Evolutionary conservation across 1,140 invertebrate species (phyloP).

Genomic region (Dysdera silvatica): DNA sequence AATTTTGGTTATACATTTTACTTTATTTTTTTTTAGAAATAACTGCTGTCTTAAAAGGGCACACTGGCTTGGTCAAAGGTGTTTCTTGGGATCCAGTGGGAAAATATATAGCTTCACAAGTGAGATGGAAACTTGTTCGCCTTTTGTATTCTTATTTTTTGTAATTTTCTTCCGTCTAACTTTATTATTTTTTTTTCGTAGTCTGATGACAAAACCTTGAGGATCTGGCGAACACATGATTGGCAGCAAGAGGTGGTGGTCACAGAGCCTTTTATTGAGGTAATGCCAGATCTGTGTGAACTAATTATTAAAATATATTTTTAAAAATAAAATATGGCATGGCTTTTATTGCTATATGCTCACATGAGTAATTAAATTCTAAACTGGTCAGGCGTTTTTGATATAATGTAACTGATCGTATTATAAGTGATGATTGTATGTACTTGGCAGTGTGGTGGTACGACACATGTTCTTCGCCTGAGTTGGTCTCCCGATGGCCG

Average conservation of each 20-base stretch:
- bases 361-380: not conserved
- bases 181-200: slow-evolving; percentile 34
- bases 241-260: slow-evolving; percentile 81
- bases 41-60: slow-evolving; percentile 61
- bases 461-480: slow-evolving; percentile 83
- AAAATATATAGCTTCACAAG: slow-evolving; percentile 88
- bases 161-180: not conserved
- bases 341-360: not conserved
- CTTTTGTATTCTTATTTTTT: not conserved
- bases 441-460: slow-evolving; percentile 60
- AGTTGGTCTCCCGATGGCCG: slow-evolving; percentile 97
- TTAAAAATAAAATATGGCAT: not conserved
- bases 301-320: too few species aligned
- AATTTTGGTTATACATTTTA: not conserved
- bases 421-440: too few species aligned
- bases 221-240: slow-evolving; percentile 89
- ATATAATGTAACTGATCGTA: too few species aligned
- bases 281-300: too few species aligned
- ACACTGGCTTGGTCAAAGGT: slow-evolving; percentile 89
- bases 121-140: slow-evolving; percentile 19
- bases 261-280: slow-evolving; percentile 82
- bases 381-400: not conserved
- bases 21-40: slow-evolving; percentile 41
- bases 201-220: slow-evolving; percentile 87
- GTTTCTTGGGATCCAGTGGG: slow-evolving; percentile 98